A percentile compares a stretch with the other conserved stretches of the same genome.
phyloP scores from a whole-genome alignment of 2,113 vertebrate species.

The Setophaga kirtlandii region DNA sequence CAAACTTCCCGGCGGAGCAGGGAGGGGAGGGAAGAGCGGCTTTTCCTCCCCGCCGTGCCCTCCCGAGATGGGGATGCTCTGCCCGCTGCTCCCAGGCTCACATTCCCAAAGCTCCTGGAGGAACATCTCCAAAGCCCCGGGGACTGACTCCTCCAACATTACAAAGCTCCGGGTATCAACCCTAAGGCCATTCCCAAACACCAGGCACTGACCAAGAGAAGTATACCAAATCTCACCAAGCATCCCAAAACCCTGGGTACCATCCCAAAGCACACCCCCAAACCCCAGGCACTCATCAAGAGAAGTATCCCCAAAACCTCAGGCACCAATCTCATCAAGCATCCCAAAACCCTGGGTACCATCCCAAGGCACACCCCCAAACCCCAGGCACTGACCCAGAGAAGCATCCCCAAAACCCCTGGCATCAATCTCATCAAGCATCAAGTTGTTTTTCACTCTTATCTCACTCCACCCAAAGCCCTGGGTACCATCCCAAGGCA shows the following conservation, averaged over 20 bases:
- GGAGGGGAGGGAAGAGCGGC: neutral
- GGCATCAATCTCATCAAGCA: fast-evolving
- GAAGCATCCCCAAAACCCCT: fast-evolving
- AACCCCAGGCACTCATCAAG: too few species aligned
- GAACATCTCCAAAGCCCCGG: fast-evolving
- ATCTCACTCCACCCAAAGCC: neutral
- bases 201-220: neutral
- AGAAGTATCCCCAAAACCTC: too few species aligned
- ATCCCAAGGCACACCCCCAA: too few species aligned
- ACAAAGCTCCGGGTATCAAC: neutral
- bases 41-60: neutral
- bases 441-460: too few species aligned
- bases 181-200: neutral
- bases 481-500: neutral
- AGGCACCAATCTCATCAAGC: too few species aligned
- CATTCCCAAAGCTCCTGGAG: fast-evolving
- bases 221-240: fast-evolving
- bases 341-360: too few species aligned
- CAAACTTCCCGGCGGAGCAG: constrained; percentile 8
- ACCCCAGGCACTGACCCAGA: too few species aligned
- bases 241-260: neutral
- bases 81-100: fast-evolving
- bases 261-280: too few species aligned
- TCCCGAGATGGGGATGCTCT: neutral
- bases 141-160: neutral